A percentile compares a stretch with the other conserved stretches of the same genome.
Conservation (phyloP, 92 coral and sea anemone genomes). For the Virgularia gustaviana region DNA sequence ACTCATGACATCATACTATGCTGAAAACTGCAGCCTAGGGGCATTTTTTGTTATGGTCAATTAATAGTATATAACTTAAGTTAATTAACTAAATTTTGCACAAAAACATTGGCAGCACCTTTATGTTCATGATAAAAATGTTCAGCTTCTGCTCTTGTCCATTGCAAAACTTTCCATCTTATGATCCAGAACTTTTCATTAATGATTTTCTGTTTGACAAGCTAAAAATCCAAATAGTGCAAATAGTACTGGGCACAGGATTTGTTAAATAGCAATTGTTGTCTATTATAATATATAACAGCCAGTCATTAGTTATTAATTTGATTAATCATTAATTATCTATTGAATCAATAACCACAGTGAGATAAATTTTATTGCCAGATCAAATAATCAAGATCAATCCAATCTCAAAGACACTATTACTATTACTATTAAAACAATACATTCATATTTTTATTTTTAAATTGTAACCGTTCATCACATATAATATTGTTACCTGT, state of each 20-base stretch:
- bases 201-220: slow-evolving; percentile 61
- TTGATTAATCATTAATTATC: too few relatives aligned
- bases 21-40: too few relatives aligned
- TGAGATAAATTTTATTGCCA: too few relatives aligned
- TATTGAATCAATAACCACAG: too few relatives aligned
- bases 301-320: background rate
- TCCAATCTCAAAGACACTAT: background rate
- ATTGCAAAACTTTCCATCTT: slow-evolving; percentile 60
- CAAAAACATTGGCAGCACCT: too few relatives aligned
- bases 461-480: too few relatives aligned
- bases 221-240: slow-evolving; percentile 33
- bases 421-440: background rate
- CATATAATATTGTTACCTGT: too few relatives aligned
- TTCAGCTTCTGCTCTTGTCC: slow-evolving; percentile 69
- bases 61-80: too few relatives aligned
- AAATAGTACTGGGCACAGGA: background rate
- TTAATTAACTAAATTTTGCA: background rate
- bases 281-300: background rate
- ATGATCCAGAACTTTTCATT: slow-evolving; percentile 61
- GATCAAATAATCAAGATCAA: too few relatives aligned
- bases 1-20: too few relatives aligned
- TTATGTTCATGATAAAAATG: slow-evolving; percentile 74
- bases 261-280: background rate
- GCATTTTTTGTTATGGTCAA: too few relatives aligned
- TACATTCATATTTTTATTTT: too few relatives aligned